Evolutionary conservation across 2,888 invertebrate genomes (phyloP).

Genomic region (Trypoxylon attenuatum): DNA sequence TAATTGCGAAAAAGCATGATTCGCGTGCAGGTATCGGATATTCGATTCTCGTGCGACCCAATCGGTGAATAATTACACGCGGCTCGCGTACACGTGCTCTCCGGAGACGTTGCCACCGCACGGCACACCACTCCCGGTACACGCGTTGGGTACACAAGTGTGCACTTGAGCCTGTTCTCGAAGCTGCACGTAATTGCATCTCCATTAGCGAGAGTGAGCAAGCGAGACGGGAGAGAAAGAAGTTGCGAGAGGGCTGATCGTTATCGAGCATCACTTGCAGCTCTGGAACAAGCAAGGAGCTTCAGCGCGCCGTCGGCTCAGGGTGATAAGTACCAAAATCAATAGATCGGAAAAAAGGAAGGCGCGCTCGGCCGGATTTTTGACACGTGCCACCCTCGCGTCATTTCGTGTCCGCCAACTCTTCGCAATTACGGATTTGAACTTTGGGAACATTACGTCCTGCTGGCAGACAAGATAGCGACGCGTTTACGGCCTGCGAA

Average conservation of each 20-base stretch:
- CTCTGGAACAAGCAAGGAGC: not conserved
- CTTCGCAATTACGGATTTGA: conserved; percentile 28
- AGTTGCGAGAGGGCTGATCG: not conserved
- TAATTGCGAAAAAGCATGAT: too few species aligned
- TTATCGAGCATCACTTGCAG: not conserved
- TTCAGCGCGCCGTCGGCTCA: conserved; percentile 1
- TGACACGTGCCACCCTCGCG: conserved; percentile 37
- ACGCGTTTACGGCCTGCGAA: not conserved
- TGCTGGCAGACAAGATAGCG: not conserved
- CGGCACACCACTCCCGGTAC: too few species aligned
- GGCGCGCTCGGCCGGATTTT: conserved; percentile 27
- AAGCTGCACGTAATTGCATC: conserved; percentile 35
- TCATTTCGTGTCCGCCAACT: not conserved
- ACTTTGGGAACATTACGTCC: conserved; percentile 39
- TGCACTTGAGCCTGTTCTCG: conserved; percentile 19
- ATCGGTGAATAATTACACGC: conserved; percentile 34
- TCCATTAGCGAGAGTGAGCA: too few species aligned
- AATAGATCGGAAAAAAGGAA: conserved; percentile 25
- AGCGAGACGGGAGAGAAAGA: conserved; percentile 8
- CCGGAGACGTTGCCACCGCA: too few species aligned
- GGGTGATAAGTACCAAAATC: conserved; percentile 45
- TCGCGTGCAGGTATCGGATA: too few species aligned
- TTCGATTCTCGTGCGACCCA: too few species aligned
- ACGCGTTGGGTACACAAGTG: conserved; percentile 27
- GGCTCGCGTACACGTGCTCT: conserved; percentile 19